Evolutionary conservation across 2,797 vertebrate species (phyloP).

Genomic region (Hylomyscus alleni): DNA sequence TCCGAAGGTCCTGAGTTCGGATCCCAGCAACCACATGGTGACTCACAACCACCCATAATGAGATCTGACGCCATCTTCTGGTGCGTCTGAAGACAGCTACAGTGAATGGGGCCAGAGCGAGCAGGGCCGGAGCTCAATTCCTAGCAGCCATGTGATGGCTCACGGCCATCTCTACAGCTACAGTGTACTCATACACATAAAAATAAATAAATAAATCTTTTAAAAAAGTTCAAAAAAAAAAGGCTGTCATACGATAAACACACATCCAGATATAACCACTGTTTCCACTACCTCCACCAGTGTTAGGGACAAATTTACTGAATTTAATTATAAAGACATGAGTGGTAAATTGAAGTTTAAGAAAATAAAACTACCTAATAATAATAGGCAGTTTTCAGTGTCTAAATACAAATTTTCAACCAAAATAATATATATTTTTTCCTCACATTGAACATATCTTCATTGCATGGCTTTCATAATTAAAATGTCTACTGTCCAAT

Average conservation of each 20-base stretch:
- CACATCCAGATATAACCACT: neutral
- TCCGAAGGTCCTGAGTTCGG: too few relatives aligned
- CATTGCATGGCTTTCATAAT: neutral
- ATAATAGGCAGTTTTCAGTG: neutral
- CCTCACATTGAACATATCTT: neutral
- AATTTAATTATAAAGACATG: slow-evolving; percentile 24
- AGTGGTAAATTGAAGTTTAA: slow-evolving; percentile 51
- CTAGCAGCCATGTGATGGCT: too few relatives aligned
- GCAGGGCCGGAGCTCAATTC: too few relatives aligned
- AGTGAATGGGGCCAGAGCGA: too few relatives aligned
- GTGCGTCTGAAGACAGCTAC: too few relatives aligned
- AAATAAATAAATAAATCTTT: too few relatives aligned
- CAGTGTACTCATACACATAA: too few relatives aligned
- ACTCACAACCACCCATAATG: too few relatives aligned
- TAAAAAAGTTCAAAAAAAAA: too few relatives aligned
- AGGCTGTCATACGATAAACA: neutral
- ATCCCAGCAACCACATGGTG: too few relatives aligned
- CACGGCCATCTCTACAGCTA: too few relatives aligned
- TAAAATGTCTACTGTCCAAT: neutral
- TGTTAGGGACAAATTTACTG: neutral
- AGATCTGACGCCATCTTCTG: too few relatives aligned
- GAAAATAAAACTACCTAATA: slow-evolving; percentile 28
- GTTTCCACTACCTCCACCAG: neutral
- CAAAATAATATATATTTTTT: neutral
- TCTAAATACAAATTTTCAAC: slow-evolving; percentile 39